Percentiles rank a stretch among this genome's conserved stretches.
phyloP scores from a whole-genome alignment of 2,888 invertebrate species.

The Polymixis lichenea region DNA sequence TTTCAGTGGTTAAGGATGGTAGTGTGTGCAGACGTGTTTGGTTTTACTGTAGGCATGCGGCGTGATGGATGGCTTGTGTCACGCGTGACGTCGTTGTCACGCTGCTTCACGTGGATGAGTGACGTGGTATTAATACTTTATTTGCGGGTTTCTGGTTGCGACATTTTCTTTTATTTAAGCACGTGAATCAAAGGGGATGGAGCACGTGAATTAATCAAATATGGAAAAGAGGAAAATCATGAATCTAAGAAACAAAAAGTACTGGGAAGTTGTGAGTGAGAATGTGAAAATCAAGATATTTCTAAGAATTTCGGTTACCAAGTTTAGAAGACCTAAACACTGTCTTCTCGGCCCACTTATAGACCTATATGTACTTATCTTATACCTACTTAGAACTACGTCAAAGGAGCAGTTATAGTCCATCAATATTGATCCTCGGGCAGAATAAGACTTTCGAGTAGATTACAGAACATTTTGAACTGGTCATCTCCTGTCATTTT shows the following conservation, averaged over 20 bases:
- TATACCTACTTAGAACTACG: background rate
- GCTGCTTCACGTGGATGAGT: slow-evolving; percentile 80
- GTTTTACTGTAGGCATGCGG: slow-evolving; percentile 80
- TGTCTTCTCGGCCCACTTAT: too few species aligned
- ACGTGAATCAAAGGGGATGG: slow-evolving; percentile 34
- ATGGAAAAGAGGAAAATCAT: slow-evolving; percentile 29
- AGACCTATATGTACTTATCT: background rate
- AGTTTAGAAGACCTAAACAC: too few species aligned
- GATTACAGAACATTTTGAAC: background rate
- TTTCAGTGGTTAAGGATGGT: slow-evolving; percentile 30
- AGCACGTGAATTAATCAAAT: slow-evolving; percentile 52
- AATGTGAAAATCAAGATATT: background rate
- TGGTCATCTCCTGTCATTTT: background rate
- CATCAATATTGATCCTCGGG: background rate
- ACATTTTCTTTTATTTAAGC: slow-evolving; percentile 65
- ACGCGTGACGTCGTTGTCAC: slow-evolving; percentile 86
- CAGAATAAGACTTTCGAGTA: background rate
- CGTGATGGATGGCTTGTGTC: slow-evolving; percentile 86
- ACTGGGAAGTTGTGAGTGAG: background rate
- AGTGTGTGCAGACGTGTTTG: slow-evolving; percentile 54
- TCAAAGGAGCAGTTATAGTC: too few species aligned
- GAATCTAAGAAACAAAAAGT: background rate
- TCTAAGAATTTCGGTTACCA: background rate
- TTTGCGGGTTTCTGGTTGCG: slow-evolving; percentile 63
- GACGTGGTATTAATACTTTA: slow-evolving; percentile 81